Conservation (phyloP, 1,140 invertebrate genomes). For the Brachionus paranguensis region DNA sequence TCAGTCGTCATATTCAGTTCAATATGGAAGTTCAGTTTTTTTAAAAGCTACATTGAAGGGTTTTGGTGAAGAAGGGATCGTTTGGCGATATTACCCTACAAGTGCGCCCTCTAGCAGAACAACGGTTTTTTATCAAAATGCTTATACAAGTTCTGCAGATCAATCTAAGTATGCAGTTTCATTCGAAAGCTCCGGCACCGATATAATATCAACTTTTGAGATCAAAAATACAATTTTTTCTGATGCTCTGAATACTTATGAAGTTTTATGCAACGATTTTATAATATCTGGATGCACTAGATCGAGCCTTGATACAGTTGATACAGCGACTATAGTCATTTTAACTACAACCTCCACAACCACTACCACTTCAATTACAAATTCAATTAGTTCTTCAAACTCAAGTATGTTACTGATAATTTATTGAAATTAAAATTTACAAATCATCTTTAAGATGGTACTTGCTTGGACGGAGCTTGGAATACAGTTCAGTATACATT, state of each 20-base stretch:
- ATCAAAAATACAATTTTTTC: not conserved
- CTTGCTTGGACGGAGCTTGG: slow-evolving; percentile 4
- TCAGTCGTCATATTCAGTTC: not conserved
- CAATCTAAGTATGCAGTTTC: slow-evolving; percentile 15
- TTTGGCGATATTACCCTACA: slow-evolving; percentile 14
- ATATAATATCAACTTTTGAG: not conserved
- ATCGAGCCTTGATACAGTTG: not conserved
- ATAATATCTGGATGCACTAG: not conserved
- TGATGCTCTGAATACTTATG: not conserved
- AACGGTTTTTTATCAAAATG: not conserved
- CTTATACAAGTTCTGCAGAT: not conserved
- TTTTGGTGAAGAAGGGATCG: not conserved
- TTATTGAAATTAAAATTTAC: not conserved
- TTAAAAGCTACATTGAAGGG: not conserved
- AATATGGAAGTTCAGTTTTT: not conserved
- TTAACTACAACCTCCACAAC: slow-evolving; percentile 12
- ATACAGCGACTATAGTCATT: not conserved
- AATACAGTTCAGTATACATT: slow-evolving; percentile 32
- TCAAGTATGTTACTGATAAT: not conserved
- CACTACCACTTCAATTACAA: not conserved
- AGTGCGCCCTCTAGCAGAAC: not conserved
- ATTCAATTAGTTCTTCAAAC: not conserved
- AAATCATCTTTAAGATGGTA: not conserved
- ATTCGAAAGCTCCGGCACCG: not conserved
- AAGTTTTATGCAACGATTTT: not conserved